A percentile compares a stretch with the other conserved stretches of the same genome.
phyloP scores from a whole-genome alignment of 2,888 invertebrate genomes.

The Iselma pallidipennis region DNA sequence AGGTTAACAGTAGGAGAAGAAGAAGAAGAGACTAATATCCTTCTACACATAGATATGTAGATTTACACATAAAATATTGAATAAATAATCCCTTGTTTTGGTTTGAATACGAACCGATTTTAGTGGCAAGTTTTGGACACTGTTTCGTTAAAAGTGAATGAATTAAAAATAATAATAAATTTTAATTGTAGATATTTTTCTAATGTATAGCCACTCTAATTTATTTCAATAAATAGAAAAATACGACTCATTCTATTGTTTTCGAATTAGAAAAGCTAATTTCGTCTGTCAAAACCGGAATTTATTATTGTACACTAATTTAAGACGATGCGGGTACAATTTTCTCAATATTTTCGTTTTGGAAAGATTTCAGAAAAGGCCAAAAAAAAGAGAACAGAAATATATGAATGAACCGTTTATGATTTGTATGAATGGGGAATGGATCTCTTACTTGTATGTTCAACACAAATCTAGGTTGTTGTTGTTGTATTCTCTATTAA shows the following conservation, averaged over 20 bases:
- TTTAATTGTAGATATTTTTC: neutral
- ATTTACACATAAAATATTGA: neutral
- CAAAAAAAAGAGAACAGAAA: too few species aligned
- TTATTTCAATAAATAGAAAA: too few species aligned
- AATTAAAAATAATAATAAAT: neutral
- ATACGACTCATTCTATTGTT: neutral
- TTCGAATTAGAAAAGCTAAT: neutral
- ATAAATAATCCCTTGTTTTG: neutral
- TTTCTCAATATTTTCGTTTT: neutral
- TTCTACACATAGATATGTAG: too few species aligned
- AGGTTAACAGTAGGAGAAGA: neutral
- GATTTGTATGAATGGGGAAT: neutral
- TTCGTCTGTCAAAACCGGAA: neutral
- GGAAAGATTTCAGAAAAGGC: neutral
- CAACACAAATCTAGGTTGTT: too few species aligned
- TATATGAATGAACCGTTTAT: neutral
- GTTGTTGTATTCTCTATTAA: neutral
- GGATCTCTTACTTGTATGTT: too few species aligned
- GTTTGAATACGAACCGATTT: too few species aligned
- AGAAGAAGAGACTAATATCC: neutral
- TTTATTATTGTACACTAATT: neutral
- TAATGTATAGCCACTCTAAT: too few species aligned
- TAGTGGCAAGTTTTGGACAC: too few species aligned
- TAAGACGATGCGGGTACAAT: neutral
- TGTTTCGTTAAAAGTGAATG: too few species aligned